Evolutionary conservation across 2,797 vertebrate species (phyloP).

Genomic region (Pantherophis alleghaniensis): DNA sequence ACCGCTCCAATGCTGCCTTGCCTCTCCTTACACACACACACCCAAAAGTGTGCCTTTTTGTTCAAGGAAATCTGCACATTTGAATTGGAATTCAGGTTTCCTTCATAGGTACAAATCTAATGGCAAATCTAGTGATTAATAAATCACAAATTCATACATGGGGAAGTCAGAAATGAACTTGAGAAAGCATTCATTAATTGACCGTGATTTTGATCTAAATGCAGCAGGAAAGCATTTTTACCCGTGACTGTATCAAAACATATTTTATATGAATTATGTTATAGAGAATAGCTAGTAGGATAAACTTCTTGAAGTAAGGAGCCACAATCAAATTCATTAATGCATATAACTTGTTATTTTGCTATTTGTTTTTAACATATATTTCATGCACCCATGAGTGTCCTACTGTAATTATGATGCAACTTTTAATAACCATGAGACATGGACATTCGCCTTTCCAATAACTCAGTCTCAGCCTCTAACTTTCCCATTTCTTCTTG

Average conservation of each 20-base stretch:
- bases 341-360: conserved; percentile 39
- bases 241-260: conserved; percentile 31
- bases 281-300: conserved; percentile 26
- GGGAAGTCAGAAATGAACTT: conserved; percentile 37
- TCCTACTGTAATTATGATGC: conserved; percentile 23
- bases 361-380: conserved; percentile 32
- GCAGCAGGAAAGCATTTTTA: conserved; percentile 31
- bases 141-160: background rate
- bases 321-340: conserved; percentile 42
- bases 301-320: conserved; percentile 47
- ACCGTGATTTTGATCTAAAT: background rate
- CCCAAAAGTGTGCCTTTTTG: background rate
- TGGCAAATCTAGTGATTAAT: background rate
- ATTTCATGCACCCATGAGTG: conserved; percentile 35
- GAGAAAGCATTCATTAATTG: conserved; percentile 19
- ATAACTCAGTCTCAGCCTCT: conserved; percentile 67
- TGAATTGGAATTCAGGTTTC: conserved; percentile 49
- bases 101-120: conserved; percentile 22
- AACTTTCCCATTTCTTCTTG: conserved; percentile 76
- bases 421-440: conserved; percentile 49
- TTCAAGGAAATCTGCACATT: conserved; percentile 20
- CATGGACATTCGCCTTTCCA: conserved; percentile 58
- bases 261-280: conserved; percentile 12
- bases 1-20: background rate
- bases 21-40: too few species aligned